Evolutionary conservation across 1,140 invertebrate genomes (phyloP).

Genomic region (Drosophila sechellia): DNA sequence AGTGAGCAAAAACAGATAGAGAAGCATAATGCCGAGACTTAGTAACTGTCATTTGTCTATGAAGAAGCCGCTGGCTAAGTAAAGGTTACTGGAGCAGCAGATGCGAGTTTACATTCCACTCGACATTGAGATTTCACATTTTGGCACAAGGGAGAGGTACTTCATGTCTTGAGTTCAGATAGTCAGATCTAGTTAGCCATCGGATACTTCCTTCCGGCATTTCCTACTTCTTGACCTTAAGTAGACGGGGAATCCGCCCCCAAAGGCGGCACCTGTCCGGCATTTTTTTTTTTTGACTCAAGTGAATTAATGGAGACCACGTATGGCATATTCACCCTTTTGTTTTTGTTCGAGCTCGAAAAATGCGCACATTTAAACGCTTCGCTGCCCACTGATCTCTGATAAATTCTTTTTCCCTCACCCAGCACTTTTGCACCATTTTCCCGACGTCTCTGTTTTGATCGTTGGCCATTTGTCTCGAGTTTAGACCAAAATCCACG

Average conservation of each 20-base stretch:
- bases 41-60: slow-evolving; percentile 75
- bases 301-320: slow-evolving; percentile 74
- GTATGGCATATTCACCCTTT: slow-evolving; percentile 52
- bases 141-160: slow-evolving; percentile 10
- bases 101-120: slow-evolving; percentile 25
- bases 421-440: slow-evolving; percentile 30
- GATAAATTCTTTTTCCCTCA: slow-evolving; percentile 59
- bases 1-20: slow-evolving; percentile 28
- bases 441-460: slow-evolving; percentile 47
- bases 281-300: slow-evolving; percentile 28
- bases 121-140: slow-evolving; percentile 62
- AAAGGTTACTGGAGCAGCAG: slow-evolving; percentile 75
- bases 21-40: slow-evolving; percentile 54
- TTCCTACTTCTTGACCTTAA: slow-evolving; percentile 60
- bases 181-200: slow-evolving; percentile 38
- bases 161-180: slow-evolving; percentile 7
- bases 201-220: slow-evolving; percentile 78
- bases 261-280: slow-evolving; percentile 51
- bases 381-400: slow-evolving; percentile 68
- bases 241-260: slow-evolving; percentile 56
- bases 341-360: slow-evolving; percentile 38
- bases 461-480: slow-evolving; percentile 47
- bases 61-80: slow-evolving; percentile 61
- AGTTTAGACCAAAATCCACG: slow-evolving; percentile 48
- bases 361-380: slow-evolving; percentile 75